A percentile compares a stretch with the other conserved stretches of the same genome.
phyloP scores from a whole-genome alignment of 1,140 invertebrate species.

The Theocolax elegans region DNA sequence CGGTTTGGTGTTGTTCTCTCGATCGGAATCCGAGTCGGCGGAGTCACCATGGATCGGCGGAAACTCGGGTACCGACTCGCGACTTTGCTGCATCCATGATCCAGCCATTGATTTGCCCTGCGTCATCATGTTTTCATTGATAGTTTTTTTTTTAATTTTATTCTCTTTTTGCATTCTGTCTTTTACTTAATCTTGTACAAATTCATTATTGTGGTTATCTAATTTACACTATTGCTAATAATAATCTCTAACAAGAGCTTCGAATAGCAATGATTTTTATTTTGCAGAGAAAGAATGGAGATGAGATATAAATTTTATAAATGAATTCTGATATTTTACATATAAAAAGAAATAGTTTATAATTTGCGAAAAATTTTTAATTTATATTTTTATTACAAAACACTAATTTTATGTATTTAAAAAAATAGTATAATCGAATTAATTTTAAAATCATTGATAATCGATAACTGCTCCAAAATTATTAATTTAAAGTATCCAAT shows the following conservation, averaged over 20 bases:
- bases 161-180: constrained; percentile 53
- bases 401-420: no score
- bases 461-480: neutral
- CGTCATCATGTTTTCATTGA: constrained; percentile 63
- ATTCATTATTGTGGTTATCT: neutral
- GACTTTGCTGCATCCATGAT: constrained; percentile 63
- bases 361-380: no score
- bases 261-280: no score
- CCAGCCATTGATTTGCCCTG: constrained; percentile 61
- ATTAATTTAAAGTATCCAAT: constrained; percentile 14
- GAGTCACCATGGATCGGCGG: constrained; percentile 59
- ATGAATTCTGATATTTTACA: no score
- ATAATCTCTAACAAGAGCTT: no score
- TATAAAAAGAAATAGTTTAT: no score
- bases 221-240: no score
- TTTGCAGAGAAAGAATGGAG: no score
- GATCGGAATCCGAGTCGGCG: constrained; percentile 67
- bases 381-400: no score
- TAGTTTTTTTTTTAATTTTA: constrained; percentile 26
- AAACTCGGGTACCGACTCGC: constrained; percentile 63
- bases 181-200: neutral
- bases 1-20: constrained; percentile 65
- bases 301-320: no score
- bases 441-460: neutral
- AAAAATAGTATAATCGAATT: constrained; percentile 35